Base-by-base conservation (phyloP, 2,797 vertebrate species). In the Sarcoramphus papa region DNA sequence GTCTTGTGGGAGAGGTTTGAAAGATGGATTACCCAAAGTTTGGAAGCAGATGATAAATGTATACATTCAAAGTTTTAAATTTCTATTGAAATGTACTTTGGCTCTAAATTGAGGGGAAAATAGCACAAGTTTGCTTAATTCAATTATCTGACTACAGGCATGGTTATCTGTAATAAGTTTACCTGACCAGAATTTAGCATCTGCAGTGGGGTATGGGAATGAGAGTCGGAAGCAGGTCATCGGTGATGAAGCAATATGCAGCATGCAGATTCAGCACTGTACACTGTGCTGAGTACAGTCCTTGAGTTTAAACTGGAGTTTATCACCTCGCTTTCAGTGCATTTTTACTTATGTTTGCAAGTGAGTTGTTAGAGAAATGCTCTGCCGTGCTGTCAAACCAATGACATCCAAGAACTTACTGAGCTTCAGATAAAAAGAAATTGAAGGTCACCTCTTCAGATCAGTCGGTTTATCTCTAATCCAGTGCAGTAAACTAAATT, bases 381-480 rank as follows among this genome's bases (percentile, higher is more conserved):
- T 90, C 37, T 85, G 40, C 60, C 3, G 3, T 56, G 59, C 74
- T 95, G 73, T 80, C 85, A 89, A 84, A 82, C 35, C 41, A 76
- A 63, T 90, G 73, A 76, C 72, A 90, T 73, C 60, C 50, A 85
- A 79, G 88, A 91, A 48, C 68, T 95, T 85, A 53, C 33, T 81
- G 88, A 93, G 69, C 56, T 95, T 87, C 63, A 68, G 81, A 88
- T 92, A 82, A 93, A 92, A 88, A 84, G 88, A 91, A 90, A 92
- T 68, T 95, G 92, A 95, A 96, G 92, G 94, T 96, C 77, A 70
- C 31, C 89, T 92, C 54, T 89, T 82, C 74, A 94, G 70, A 89
- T 93, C 86, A 92, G 87, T 84, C 83, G 14, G 63, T 96, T 95
- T 96, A 94, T 97, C 91, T 94, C 60, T 93, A 95, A 93, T 94